A percentile compares a stretch with the other conserved stretches of the same genome.
These are phyloP conservation scores for Falcaria lacertinaria DNA, from an alignment of 2,888 invertebrate genomes.

Conservation along the genomic window DNA sequence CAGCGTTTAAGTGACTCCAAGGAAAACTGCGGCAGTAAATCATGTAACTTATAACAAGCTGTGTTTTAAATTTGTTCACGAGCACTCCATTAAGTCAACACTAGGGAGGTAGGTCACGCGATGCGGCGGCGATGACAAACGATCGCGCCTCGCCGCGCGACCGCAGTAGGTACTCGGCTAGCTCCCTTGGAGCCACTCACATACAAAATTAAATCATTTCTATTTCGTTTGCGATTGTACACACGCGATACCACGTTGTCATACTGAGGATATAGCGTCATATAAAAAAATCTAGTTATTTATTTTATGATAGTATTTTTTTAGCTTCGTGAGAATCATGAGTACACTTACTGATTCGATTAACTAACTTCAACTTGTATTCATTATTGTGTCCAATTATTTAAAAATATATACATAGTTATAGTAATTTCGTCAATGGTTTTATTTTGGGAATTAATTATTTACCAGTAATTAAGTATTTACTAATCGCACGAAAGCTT, in stretches of 20 bases:
- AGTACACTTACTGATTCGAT: too few species aligned
- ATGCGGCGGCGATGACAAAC: slow-evolving; percentile 48
- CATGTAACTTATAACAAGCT: slow-evolving; percentile 48
- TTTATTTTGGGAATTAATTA: too few species aligned
- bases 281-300: neutral
- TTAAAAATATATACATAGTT: too few species aligned
- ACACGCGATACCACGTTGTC: slow-evolving; percentile 56
- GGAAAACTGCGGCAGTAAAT: slow-evolving; percentile 28
- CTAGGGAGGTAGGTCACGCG: slow-evolving; percentile 57
- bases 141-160: slow-evolving; percentile 16
- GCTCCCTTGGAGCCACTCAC: slow-evolving; percentile 53
- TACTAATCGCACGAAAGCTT: too few species aligned
- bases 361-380: too few species aligned
- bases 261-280: slow-evolving; percentile 33
- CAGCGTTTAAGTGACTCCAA: neutral
- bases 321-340: too few species aligned
- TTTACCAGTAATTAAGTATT: too few species aligned
- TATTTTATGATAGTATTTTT: too few species aligned
- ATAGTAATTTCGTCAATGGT: too few species aligned
- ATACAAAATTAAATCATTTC: slow-evolving; percentile 72
- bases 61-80: slow-evolving; percentile 48
- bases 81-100: slow-evolving; percentile 73
- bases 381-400: too few species aligned
- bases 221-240: slow-evolving; percentile 58
- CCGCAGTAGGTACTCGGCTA: slow-evolving; percentile 21